Base-by-base conservation (phyloP, 2,113 vertebrate species). In the Cepphus grylle region DNA sequence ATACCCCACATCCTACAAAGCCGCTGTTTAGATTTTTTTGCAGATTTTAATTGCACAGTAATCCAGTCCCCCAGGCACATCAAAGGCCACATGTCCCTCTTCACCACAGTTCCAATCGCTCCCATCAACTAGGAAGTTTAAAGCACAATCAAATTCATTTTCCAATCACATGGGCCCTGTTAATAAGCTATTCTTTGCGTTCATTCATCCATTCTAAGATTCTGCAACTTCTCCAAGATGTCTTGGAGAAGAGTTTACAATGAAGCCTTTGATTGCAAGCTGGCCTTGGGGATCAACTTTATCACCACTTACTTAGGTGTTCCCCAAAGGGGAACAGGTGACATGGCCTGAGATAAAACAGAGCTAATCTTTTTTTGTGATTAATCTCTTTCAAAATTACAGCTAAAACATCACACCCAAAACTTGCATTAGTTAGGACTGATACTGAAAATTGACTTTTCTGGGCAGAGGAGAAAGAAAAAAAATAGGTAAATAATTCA, bases 91-190 rank as follows among this genome's bases (percentile, higher is more conserved):
- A 53, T 86, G 88, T 79, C 67, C 88, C 80, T 91, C 95, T 97
- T 94, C 72, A 84, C 87, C 88, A 91, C 85, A 93, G 97, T 98
- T 98, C 98, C 97, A 98, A 98, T 97, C 94, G 94, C 95, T 97
- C 91, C 97, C 96, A 98, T 97, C 97, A 96, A 87, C 96, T 88
- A 95, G 95, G 61, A 97, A 97, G 96, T 98, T 98, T 97, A 98
- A 98, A 98, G 96, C 94, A 97, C 85, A 97, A 98, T 98, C 97
- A 98, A 95, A 99, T 99, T 98, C 99, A 98, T 98, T 99, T 98
- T 99, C 98, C 98, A 98, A 97, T 99, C 98, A 97, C 96, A 96
- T 96, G 93, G 98, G 94, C 94, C 90, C 95, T 95, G 96, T 98
- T 99, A 98, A 98, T 98, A 97, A 98, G 97, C 96, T 97, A 98